phyloP scores from a whole-genome alignment of 2,797 vertebrate species.

The Myotis findleyi region DNA sequence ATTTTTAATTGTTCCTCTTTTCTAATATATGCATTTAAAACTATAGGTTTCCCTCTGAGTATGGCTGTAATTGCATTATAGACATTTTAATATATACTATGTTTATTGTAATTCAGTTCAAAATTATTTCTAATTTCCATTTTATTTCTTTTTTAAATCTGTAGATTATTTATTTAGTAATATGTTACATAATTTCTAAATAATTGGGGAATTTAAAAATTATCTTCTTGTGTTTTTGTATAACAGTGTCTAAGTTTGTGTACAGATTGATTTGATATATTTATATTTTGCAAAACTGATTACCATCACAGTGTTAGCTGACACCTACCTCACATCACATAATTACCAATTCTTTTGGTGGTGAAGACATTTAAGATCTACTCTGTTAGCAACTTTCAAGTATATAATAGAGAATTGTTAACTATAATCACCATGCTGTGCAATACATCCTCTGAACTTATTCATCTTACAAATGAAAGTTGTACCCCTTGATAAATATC shows the following conservation, averaged over 20 bases:
- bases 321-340: background rate
- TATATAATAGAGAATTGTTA: background rate
- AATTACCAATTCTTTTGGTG: background rate
- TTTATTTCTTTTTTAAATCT: background rate
- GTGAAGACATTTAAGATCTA: background rate
- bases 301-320: background rate
- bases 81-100: background rate
- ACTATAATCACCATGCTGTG: background rate
- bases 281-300: background rate
- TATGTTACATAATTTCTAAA: background rate
- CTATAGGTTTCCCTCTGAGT: background rate
- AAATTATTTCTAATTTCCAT: background rate
- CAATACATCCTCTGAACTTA: background rate
- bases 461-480: background rate
- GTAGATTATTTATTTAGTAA: background rate
- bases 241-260: background rate
- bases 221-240: background rate
- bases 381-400: background rate
- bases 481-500: background rate
- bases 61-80: background rate
- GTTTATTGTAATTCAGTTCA: background rate
- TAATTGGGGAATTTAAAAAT: background rate
- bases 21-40: background rate
- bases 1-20: background rate
- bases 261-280: background rate